These are phyloP conservation scores for Caenorhabditis tropicalis DNA, from an alignment of 1,140 invertebrate species.

Conservation along the genomic window DNA sequence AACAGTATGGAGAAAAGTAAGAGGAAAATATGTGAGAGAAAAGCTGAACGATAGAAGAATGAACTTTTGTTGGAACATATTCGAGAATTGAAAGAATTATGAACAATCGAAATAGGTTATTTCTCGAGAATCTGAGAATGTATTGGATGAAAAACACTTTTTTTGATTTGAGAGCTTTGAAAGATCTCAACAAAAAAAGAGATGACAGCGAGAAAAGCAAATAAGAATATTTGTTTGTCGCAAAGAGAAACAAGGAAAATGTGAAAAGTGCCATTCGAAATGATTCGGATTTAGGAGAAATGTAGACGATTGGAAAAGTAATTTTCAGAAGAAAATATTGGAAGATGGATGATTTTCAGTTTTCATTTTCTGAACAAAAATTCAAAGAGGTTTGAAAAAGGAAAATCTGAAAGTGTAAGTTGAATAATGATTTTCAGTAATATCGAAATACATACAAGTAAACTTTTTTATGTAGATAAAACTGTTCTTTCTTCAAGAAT, in stretches of 20 bases:
- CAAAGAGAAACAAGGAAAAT: not conserved
- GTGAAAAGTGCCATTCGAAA: not conserved
- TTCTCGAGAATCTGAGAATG: not conserved
- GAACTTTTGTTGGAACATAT: not conserved
- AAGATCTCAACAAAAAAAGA: not conserved
- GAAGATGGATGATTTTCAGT: not conserved
- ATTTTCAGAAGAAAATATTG: not conserved
- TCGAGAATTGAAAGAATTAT: not conserved
- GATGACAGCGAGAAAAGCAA: conserved; percentile 36
- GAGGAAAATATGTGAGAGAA: not conserved
- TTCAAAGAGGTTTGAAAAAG: too few relatives aligned
- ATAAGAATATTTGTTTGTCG: conserved; percentile 26
- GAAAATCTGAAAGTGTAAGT: too few relatives aligned
- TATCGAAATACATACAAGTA: not conserved
- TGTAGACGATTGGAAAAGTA: too few relatives aligned
- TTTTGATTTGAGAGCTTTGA: not conserved
- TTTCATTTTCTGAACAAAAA: not conserved
- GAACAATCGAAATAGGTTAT: too few relatives aligned
- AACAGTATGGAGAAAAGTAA: not conserved
- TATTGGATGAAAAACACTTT: not conserved
- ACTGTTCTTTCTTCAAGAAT: too few relatives aligned
- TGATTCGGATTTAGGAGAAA: not conserved
- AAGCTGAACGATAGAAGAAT: not conserved
- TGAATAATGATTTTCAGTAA: too few relatives aligned
- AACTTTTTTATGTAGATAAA: too few relatives aligned